Percentiles rank a stretch among this genome's conserved stretches.
Conservation (phyloP, 2,797 vertebrate species). For the Phoeniculus purpureus region DNA sequence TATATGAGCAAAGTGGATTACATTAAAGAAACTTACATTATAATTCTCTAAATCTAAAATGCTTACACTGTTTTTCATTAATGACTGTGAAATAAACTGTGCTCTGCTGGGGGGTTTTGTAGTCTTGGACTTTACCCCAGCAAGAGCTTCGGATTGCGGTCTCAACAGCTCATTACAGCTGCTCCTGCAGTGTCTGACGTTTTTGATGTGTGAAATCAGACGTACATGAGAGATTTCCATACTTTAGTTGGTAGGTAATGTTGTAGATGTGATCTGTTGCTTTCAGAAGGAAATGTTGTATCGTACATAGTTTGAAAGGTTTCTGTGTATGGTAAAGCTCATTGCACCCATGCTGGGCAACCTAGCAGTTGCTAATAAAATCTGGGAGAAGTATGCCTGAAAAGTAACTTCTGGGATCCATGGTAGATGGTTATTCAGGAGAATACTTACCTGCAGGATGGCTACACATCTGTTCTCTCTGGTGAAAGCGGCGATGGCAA, state of each 20-base stretch:
- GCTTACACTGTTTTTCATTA: background rate
- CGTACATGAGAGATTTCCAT: background rate
- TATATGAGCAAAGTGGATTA: background rate
- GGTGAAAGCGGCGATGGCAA: background rate
- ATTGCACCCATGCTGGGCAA: background rate
- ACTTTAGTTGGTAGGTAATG: background rate
- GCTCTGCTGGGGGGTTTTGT: background rate
- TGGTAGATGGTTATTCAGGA: background rate
- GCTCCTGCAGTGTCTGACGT: background rate
- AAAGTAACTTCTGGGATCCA: background rate
- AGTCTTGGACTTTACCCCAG: background rate
- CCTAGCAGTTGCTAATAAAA: background rate
- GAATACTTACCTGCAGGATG: background rate
- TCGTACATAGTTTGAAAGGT: background rate
- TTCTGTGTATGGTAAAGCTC: background rate
- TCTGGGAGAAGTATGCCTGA: background rate
- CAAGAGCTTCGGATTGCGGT: background rate
- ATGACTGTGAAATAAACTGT: background rate
- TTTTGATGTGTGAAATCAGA: conserved; percentile 4
- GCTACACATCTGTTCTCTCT: background rate
- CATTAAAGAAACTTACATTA: background rate
- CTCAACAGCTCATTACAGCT: background rate
- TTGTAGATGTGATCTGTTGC: background rate
- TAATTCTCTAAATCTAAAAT: background rate
- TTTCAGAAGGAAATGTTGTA: background rate